phyloP scores from a whole-genome alignment of 2,888 invertebrate species.

The Meganola albula region DNA sequence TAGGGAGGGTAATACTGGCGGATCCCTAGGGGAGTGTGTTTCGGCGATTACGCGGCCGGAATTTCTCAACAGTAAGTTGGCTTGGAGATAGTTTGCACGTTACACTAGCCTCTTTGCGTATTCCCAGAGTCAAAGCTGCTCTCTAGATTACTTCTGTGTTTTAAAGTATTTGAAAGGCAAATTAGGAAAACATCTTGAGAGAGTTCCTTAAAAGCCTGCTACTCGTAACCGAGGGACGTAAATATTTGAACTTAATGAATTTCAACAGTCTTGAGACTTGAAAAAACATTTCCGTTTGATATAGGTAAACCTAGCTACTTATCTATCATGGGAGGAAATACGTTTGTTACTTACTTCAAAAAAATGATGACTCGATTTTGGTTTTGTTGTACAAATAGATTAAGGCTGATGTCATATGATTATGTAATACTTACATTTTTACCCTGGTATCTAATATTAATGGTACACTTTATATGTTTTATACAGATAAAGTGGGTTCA shows the following conservation, averaged over 20 bases:
- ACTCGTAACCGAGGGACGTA: conserved; percentile 43
- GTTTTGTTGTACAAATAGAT: too few species aligned
- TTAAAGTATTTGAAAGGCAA: conserved; percentile 74
- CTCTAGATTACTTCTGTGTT: conserved; percentile 64
- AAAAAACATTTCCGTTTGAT: conserved; percentile 30
- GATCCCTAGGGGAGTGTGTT: conserved; percentile 65
- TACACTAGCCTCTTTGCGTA: conserved; percentile 66
- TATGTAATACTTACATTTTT: too few species aligned
- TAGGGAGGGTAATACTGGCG: conserved; percentile 62
- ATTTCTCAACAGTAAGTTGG: conserved; percentile 60
- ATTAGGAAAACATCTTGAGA: conserved; percentile 62
- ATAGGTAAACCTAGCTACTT: too few species aligned
- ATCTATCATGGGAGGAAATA: too few species aligned
- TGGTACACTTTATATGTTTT: too few species aligned
- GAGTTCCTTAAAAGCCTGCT: conserved; percentile 43
- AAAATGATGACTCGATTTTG: too few species aligned
- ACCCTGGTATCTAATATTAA: too few species aligned
- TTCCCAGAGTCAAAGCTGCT: conserved; percentile 65
- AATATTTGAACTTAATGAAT: conserved; percentile 60
- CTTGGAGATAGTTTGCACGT: conserved; percentile 72
- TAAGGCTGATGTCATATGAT: too few species aligned
- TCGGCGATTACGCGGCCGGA: conserved; percentile 75
- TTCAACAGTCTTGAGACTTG: conserved; percentile 30
- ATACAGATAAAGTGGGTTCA: too few species aligned
- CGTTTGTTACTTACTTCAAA: too few species aligned